Evolutionary conservation across 2,888 invertebrate genomes (phyloP), one percentile per base, ranked within the genome.

Genomic region (Troglohyphantes excavatus): DNA sequence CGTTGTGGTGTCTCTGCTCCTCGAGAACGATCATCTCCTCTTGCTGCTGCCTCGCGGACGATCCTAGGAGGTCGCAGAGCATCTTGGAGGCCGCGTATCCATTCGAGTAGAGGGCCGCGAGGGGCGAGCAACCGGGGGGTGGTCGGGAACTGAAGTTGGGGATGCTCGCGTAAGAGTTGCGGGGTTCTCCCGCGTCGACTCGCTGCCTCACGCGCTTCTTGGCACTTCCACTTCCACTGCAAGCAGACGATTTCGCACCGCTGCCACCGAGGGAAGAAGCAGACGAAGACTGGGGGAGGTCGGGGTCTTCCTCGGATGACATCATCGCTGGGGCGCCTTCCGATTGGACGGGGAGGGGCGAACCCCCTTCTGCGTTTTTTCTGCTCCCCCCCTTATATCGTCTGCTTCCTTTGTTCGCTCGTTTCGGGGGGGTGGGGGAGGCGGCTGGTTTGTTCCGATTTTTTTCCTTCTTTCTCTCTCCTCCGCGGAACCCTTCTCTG

Each of bases 101-200:
- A 73, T 91, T 90, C 43, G 63, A 33, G 67, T 76, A 76, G 61
- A 76, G 76, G 17, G 73, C 53, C 43, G 92, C 26, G 9, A 75
- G 53, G 5, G 73, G 26, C 9, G 59, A 26, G n/a, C 53, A 53
- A 13, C 39, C 39, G 2, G 27, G 43, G 53, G 83, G 81, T 7
- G 91, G 91, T 43, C 92, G 87, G 26, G 92, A 91, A 68, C 91
- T 90, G 91, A 92, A 93, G 91, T 92, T 92, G 63, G 93, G 96
- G 93, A 96, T 96, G 93, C 96, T 96, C 93, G 96, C 97, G 95
- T 97, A 97, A 94, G 97, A 96, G 95, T 97, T 97, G 95, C 97
- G 96, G 9, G 94, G 94, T 95, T 98, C 97, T 93, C 97, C 97
- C 95, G 97, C 97, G 96, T 97, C 97, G 95, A 97, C 97, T 95